phyloP scores from a whole-genome alignment of 2,113 vertebrate species.

The Sturnira hondurensis region DNA sequence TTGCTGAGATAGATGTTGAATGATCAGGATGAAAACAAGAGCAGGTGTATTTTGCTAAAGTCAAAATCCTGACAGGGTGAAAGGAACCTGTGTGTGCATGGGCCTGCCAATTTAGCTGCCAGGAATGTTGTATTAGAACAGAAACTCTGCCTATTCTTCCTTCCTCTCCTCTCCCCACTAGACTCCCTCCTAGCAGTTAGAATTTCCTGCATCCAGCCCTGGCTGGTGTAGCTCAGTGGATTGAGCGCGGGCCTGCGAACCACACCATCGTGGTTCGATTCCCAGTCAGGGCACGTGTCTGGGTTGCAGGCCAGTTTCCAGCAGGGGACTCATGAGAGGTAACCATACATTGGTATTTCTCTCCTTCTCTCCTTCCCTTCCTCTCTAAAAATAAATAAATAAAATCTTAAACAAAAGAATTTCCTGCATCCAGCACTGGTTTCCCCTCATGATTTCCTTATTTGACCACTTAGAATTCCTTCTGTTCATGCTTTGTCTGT shows the following conservation, averaged over 20 bases:
- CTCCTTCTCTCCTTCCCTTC: no score
- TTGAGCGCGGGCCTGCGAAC: no score
- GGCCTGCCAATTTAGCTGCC: neutral
- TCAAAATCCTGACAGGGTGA: neutral
- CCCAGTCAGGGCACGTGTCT: no score
- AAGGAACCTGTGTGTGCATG: neutral
- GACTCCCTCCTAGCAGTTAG: neutral
- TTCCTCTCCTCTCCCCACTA: neutral
- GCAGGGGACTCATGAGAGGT: no score
- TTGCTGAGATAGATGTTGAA: neutral
- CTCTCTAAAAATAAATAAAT: no score
- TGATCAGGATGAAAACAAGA: neutral
- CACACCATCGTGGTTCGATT: no score
- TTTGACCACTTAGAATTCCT: neutral
- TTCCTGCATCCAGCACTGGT: neutral
- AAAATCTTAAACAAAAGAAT: no score
- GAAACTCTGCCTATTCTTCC: neutral
- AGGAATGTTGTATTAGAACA: neutral
- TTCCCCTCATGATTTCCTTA: neutral
- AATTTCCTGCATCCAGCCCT: neutral
- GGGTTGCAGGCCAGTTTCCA: no score
- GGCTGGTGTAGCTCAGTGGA: no score
- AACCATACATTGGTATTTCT: no score
- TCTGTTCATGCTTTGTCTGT: neutral
- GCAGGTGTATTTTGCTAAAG: neutral